Evolutionary conservation across 23 tunicate species (phyloP).

Genomic region (Styela clava): DNA sequence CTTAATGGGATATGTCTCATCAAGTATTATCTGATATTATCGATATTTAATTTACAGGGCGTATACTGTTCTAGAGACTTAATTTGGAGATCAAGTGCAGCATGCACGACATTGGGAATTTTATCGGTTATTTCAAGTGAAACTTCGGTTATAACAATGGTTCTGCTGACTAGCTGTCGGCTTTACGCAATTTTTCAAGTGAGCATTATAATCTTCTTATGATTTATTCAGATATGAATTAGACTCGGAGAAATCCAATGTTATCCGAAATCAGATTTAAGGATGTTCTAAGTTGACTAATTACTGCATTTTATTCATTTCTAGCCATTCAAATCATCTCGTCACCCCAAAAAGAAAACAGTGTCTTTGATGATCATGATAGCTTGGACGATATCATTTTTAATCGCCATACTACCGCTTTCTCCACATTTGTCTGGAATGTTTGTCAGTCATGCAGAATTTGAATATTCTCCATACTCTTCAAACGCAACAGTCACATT

Average conservation of each 20-base stretch:
- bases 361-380: neutral
- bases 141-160: constrained; percentile 26
- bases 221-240: no score
- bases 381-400: neutral
- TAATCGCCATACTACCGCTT: neutral
- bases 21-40: neutral
- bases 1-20: neutral
- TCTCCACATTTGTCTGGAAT: neutral
- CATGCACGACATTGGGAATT: constrained; percentile 20
- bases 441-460: neutral
- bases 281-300: no score
- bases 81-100: constrained; percentile 19
- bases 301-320: neutral
- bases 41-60: constrained; percentile 1
- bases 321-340: neutral
- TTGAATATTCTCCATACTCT: neutral
- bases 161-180: constrained; percentile 23
- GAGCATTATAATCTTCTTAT: no score
- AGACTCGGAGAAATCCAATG: no score
- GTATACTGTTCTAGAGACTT: constrained; percentile 17
- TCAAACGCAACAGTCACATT: neutral
- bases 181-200: constrained; percentile 9
- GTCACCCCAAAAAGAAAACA: neutral
- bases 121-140: constrained; percentile 22
- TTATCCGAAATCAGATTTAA: no score